Evolutionary conservation across 2,888 invertebrate species (phyloP).

Genomic region (Lochmaea capreae): DNA sequence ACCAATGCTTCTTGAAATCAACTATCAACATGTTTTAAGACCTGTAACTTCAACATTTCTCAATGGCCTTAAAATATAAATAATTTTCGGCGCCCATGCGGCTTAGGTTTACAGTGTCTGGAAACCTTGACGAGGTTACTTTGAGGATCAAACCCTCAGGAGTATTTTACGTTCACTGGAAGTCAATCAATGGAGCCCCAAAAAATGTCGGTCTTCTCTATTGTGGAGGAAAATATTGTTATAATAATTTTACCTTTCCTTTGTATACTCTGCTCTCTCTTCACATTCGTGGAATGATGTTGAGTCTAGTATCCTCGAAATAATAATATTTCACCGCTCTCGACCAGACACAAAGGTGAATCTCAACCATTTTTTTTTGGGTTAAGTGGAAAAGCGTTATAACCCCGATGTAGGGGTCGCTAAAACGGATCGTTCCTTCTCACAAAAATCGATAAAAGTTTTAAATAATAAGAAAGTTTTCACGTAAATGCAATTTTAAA

Average conservation of each 20-base stretch:
- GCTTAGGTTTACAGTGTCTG: not conserved
- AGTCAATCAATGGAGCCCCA: constrained; percentile 10
- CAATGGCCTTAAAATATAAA: no score
- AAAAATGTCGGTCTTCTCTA: constrained; percentile 1
- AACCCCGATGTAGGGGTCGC: constrained; percentile 9
- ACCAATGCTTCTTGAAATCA: no score
- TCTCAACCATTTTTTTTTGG: constrained; percentile 28
- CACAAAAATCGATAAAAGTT: constrained; percentile 6
- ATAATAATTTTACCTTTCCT: constrained; percentile 4
- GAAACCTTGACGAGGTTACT: not conserved
- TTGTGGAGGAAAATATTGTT: constrained; percentile 12
- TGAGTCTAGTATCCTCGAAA: constrained; percentile 27
- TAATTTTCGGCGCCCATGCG: no score
- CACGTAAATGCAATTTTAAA: constrained; percentile 9
- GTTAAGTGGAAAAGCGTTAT: constrained; percentile 28
- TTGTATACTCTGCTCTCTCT: constrained; percentile 6
- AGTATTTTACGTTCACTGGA: not conserved
- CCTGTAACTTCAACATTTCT: no score
- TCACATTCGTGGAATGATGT: constrained; percentile 9
- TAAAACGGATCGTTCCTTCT: not conserved
- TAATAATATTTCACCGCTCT: constrained; percentile 29
- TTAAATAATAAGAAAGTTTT: not conserved
- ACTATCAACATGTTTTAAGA: no score
- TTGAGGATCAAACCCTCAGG: not conserved
- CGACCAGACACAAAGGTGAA: constrained; percentile 30